Conservation (phyloP, 2,888 invertebrate genomes). For the Pseudolycoriella hygida region DNA sequence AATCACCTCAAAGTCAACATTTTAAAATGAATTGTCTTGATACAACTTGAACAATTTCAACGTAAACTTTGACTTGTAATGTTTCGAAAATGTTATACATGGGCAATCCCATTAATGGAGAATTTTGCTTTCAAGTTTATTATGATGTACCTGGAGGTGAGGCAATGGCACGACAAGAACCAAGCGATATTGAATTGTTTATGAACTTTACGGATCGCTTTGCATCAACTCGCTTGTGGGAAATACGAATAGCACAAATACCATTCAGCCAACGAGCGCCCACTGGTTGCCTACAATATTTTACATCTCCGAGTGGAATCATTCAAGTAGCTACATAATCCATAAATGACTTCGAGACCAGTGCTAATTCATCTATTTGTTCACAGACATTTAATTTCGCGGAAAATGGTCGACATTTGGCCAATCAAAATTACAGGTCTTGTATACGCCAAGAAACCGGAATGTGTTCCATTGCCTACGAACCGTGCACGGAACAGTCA, state of each 20-base stretch:
- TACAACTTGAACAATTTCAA: too few relatives aligned
- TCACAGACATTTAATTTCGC: constrained; percentile 62
- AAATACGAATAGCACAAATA: constrained; percentile 57
- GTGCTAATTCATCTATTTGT: background rate
- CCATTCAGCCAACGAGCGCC: constrained; percentile 63
- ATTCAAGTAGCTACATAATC: constrained; percentile 18
- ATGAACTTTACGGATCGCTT: constrained; percentile 41
- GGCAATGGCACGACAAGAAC: constrained; percentile 10
- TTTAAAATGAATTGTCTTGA: too few relatives aligned
- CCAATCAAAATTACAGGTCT: constrained; percentile 58
- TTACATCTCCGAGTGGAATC: constrained; percentile 39
- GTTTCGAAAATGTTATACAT: too few relatives aligned
- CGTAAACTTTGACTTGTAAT: too few relatives aligned
- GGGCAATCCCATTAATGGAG: too few relatives aligned
- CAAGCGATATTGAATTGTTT: constrained; percentile 19
- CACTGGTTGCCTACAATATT: constrained; percentile 59
- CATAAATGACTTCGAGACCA: background rate
- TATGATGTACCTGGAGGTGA: constrained; percentile 21
- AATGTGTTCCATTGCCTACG: constrained; percentile 59
- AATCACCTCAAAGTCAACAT: too few relatives aligned
- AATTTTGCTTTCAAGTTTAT: constrained; percentile 18
- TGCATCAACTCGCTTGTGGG: constrained; percentile 51
- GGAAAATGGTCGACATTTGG: constrained; percentile 62
- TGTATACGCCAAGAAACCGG: constrained; percentile 52
- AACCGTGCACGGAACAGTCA: constrained; percentile 56